Evolutionary conservation across 2,113 vertebrate species (phyloP).

Genomic region (Marcusenius ussheri): DNA sequence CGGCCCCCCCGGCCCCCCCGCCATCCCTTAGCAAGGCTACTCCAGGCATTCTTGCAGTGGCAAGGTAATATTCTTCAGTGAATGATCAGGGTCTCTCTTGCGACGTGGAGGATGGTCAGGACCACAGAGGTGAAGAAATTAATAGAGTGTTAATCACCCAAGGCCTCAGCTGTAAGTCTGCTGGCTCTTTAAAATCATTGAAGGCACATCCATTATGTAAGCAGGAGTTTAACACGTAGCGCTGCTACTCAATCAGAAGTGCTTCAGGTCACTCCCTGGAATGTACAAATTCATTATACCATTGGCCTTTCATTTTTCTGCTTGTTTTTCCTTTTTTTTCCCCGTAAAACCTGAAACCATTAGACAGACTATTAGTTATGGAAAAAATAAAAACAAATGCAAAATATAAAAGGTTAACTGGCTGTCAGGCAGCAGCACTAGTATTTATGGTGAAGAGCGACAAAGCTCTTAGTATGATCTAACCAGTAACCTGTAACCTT

Average conservation of each 20-base stretch:
- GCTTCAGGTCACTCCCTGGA: background rate
- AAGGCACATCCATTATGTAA: conserved; percentile 22
- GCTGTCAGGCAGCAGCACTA: background rate
- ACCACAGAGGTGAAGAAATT: conserved; percentile 7
- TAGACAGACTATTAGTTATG: background rate
- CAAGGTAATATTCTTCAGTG: background rate
- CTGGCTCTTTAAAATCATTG: conserved; percentile 22
- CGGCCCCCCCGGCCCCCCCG: too few relatives aligned
- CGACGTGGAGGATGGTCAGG: background rate
- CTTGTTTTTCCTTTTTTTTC: background rate
- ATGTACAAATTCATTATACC: background rate
- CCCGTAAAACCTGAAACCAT: background rate
- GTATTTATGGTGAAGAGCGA: background rate
- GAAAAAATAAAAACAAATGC: background rate
- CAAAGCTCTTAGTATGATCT: background rate
- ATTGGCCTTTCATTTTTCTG: background rate
- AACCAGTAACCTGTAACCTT: background rate
- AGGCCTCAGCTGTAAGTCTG: conserved; percentile 30
- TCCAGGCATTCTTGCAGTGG: background rate
- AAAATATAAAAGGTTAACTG: background rate
- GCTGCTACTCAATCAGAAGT: background rate
- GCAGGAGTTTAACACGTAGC: conserved; percentile 11
- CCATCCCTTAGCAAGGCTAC: background rate
- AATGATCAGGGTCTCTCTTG: background rate
- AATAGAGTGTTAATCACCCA: conserved; percentile 27